Percentiles rank a stretch among this genome's conserved stretches.
Conservation (phyloP, 2,888 invertebrate genomes). For the Trichogramma evanescens region DNA sequence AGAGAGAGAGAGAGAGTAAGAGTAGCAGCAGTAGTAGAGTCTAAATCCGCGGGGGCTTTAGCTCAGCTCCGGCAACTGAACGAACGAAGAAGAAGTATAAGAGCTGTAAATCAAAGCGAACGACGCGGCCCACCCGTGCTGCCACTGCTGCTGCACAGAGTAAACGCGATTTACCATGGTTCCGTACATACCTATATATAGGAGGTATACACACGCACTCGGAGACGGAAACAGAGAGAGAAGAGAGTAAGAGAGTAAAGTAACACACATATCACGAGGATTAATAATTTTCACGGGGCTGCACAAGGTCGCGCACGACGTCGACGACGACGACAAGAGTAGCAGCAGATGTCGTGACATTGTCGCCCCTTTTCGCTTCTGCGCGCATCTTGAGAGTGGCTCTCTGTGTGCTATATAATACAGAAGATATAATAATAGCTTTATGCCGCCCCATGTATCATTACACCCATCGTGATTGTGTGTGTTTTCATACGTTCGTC, state of each 20-base stretch:
- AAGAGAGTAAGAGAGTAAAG: no score
- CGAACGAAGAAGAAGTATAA: constrained; percentile 24
- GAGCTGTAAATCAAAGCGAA: constrained; percentile 40
- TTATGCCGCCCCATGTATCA: no score
- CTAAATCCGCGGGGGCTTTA: background rate
- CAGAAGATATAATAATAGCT: no score
- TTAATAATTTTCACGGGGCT: constrained; percentile 38
- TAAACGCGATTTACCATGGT: constrained; percentile 40
- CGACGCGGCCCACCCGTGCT: constrained; percentile 25
- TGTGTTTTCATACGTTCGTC: no score
- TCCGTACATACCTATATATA: constrained; percentile 22
- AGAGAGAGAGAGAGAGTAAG: no score
- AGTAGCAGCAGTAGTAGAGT: no score
- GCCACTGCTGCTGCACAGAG: constrained; percentile 13
- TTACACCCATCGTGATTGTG: no score
- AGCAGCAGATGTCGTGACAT: constrained; percentile 45
- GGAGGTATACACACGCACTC: no score
- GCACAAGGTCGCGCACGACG: background rate
- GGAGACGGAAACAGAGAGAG: no score
- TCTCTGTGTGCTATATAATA: no score
- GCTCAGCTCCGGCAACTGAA: constrained; percentile 1
- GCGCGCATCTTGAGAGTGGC: background rate
- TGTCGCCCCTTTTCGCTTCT: constrained; percentile 26
- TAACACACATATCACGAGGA: constrained; percentile 27
- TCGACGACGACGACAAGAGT: constrained; percentile 20